Evolutionary conservation across 2,888 invertebrate species (phyloP).

Genomic region (Chymomyza fuscimana): DNA sequence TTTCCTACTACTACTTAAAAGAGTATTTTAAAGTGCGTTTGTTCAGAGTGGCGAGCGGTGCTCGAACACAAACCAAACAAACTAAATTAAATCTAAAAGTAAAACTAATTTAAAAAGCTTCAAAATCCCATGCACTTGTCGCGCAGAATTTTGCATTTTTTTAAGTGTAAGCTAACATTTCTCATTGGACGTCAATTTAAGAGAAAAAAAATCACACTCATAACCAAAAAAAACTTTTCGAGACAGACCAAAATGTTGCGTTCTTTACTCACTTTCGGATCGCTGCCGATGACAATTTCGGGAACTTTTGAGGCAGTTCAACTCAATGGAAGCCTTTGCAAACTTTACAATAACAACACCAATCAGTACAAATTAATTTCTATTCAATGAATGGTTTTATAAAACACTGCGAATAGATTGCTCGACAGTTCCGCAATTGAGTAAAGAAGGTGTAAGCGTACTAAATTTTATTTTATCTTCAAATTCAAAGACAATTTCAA

Average conservation of each 20-base stretch:
- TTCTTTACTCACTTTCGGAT: constrained; percentile 51
- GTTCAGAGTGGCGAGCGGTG: constrained; percentile 48
- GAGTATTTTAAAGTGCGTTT: constrained; percentile 56
- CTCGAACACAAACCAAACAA: constrained; percentile 41
- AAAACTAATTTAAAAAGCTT: background rate
- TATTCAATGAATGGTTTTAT: constrained; percentile 52
- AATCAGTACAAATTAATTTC: constrained; percentile 72
- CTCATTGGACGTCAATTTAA: constrained; percentile 9
- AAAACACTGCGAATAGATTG: background rate
- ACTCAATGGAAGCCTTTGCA: constrained; percentile 21
- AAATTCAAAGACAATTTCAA: constrained; percentile 7
- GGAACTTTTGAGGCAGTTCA: no score
- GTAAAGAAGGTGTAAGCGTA: background rate
- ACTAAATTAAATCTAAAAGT: constrained; percentile 16
- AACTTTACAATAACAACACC: constrained; percentile 51
- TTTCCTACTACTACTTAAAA: constrained; percentile 13
- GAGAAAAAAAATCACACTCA: constrained; percentile 29
- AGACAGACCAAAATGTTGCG: constrained; percentile 38
- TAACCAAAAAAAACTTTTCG: constrained; percentile 14
- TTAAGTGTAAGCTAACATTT: constrained; percentile 53
- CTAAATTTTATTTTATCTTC: background rate
- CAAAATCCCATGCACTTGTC: constrained; percentile 46
- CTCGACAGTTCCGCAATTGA: background rate
- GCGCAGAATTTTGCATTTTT: constrained; percentile 79
- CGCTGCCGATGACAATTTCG: constrained; percentile 14